Conservation (phyloP, 2,888 invertebrate species). For the Auanema freiburgensis region DNA sequence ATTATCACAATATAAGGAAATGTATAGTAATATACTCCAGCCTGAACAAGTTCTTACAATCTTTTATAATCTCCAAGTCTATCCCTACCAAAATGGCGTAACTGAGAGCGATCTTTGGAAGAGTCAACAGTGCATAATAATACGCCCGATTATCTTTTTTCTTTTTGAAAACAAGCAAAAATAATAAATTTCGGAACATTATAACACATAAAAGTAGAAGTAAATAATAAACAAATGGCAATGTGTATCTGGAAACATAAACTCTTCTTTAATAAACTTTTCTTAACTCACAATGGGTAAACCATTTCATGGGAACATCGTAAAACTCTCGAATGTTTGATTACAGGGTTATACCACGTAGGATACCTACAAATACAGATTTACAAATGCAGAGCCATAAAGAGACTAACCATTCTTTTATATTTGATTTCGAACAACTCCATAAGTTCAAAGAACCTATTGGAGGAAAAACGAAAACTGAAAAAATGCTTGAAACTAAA, state of each 20-base stretch:
- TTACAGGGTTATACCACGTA: constrained; percentile 86
- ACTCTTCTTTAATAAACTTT: background rate
- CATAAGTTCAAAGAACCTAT: constrained; percentile 78
- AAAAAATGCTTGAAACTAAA: constrained; percentile 75
- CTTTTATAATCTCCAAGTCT: background rate
- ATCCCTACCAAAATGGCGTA: constrained; percentile 47
- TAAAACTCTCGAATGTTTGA: constrained; percentile 83
- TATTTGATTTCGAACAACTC: constrained; percentile 65
- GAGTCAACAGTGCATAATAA: constrained; percentile 50
- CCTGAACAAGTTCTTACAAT: constrained; percentile 35
- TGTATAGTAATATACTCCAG: constrained; percentile 50
- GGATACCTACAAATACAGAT: constrained; percentile 71
- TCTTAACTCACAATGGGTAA: constrained; percentile 80
- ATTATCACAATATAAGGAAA: constrained; percentile 50
- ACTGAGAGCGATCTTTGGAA: constrained; percentile 50
- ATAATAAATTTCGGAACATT: constrained; percentile 45
- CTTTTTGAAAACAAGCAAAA: constrained; percentile 29
- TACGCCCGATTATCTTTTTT: constrained; percentile 37
- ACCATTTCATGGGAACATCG: constrained; percentile 97
- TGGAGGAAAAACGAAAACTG: constrained; percentile 82
- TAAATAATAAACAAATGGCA: constrained; percentile 18
- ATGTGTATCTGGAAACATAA: constrained; percentile 13
- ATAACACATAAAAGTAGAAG: constrained; percentile 41
- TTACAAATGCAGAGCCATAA: background rate
- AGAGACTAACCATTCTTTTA: constrained; percentile 83